Percentiles rank a stretch among this genome's conserved stretches.
phyloP scores from a whole-genome alignment of 2,113 vertebrate genomes.

The Psilopogon haemacephalus region DNA sequence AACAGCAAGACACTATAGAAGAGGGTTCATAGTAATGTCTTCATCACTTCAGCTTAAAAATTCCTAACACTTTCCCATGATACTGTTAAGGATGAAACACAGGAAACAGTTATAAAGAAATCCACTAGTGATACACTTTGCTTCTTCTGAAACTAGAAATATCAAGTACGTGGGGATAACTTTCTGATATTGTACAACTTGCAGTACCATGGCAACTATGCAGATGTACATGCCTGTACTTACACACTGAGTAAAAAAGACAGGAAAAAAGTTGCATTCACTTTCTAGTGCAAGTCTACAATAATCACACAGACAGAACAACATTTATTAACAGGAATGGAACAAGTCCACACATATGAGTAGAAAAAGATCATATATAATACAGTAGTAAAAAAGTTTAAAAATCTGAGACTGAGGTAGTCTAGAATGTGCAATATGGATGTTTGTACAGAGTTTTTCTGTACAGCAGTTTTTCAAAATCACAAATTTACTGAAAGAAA shows the following conservation, averaged over 20 bases:
- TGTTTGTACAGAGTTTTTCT: slow-evolving; percentile 26
- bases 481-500: slow-evolving; percentile 22
- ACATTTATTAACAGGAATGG: slow-evolving; percentile 83
- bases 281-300: slow-evolving; percentile 70
- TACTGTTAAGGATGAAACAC: not conserved
- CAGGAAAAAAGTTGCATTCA: slow-evolving; percentile 40
- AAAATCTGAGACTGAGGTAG: slow-evolving; percentile 35
- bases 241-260: slow-evolving; percentile 47
- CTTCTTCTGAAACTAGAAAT: not conserved
- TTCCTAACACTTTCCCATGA: not conserved
- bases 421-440: not conserved
- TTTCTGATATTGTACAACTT: not conserved
- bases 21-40: not conserved
- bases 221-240: slow-evolving; percentile 23
- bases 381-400: slow-evolving; percentile 62
- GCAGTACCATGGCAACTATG: not conserved
- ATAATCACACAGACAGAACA: slow-evolving; percentile 83
- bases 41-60: not conserved
- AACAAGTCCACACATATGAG: slow-evolving; percentile 61
- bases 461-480: slow-evolving; percentile 3
- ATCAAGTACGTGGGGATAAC: not conserved
- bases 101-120: not conserved
- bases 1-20: slow-evolving; percentile 22
- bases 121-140: fast-evolving
- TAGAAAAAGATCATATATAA: slow-evolving; percentile 60